A percentile compares a stretch with the other conserved stretches of the same genome.
Evolutionary conservation across 2,113 vertebrate genomes (phyloP).

Genomic region (Onychostoma macrolepis): DNA sequence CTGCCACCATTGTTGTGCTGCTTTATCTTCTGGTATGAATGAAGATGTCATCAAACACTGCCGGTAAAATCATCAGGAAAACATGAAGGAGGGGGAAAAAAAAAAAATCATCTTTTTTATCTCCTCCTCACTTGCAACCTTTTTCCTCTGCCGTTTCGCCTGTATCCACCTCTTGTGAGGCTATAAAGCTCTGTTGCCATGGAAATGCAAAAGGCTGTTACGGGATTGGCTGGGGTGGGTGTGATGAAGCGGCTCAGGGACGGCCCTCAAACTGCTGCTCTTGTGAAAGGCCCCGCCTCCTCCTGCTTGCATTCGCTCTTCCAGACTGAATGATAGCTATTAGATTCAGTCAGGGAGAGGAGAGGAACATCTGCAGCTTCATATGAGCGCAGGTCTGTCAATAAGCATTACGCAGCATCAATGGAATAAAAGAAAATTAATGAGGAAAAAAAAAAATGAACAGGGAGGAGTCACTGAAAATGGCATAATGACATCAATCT

Average conservation of each 20-base stretch:
- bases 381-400: background rate
- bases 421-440: background rate
- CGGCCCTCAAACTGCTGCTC: constrained; percentile 40
- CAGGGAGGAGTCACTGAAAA: background rate
- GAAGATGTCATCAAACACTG: background rate
- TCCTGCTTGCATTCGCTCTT: constrained; percentile 44
- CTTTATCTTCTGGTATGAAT: background rate
- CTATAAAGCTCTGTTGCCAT: constrained; percentile 60
- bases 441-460: background rate
- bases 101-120: constrained; percentile 7
- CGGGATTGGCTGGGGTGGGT: constrained; percentile 40
- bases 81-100: background rate
- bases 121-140: constrained; percentile 2
- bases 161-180: constrained; percentile 56
- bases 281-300: constrained; percentile 3
- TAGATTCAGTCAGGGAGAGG: constrained; percentile 2
- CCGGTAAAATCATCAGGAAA: constrained; percentile 2
- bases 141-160: constrained; percentile 31
- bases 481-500: background rate
- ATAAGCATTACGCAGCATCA: background rate
- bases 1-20: background rate
- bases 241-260: constrained; percentile 46
- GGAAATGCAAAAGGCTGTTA: constrained; percentile 57
- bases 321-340: constrained; percentile 35
- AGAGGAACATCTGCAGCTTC: constrained; percentile 24